phyloP scores from a whole-genome alignment of 2,888 invertebrate species.

The Cactoblastis cactorum region DNA sequence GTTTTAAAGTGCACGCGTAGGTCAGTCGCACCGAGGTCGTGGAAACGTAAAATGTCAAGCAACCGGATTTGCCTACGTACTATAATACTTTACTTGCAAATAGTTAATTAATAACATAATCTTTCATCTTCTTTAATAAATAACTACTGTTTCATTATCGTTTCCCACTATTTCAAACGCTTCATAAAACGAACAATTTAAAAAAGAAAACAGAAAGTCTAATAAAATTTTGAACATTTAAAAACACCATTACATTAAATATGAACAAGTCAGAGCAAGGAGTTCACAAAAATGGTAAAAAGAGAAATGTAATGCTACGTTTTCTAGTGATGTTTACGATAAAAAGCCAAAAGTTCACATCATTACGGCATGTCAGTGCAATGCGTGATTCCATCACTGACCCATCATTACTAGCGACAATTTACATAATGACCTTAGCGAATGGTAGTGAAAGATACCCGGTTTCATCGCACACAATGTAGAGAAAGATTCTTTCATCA shows the following conservation, averaged over 20 bases:
- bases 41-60: constrained; percentile 59
- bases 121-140: no score
- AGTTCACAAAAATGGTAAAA: constrained; percentile 10
- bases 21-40: constrained; percentile 62
- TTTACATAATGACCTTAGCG: constrained; percentile 53
- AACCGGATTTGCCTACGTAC: constrained; percentile 43
- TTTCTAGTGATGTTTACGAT: constrained; percentile 28
- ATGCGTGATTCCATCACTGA: constrained; percentile 42
- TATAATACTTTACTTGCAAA: no score
- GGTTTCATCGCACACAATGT: constrained; percentile 34
- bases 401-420: constrained; percentile 44
- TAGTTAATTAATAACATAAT: no score
- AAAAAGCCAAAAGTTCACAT: constrained; percentile 42
- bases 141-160: no score
- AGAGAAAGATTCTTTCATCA: constrained; percentile 13
- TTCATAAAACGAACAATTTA: neutral
- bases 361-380: constrained; percentile 42
- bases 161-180: no score
- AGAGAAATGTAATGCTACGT: constrained; percentile 16
- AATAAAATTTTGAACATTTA: neutral
- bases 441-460: constrained; percentile 46
- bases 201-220: neutral
- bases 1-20: constrained; percentile 49
- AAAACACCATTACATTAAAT: neutral
- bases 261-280: neutral